These are phyloP conservation scores for Operophtera brumata DNA, from an alignment of 2,888 invertebrate genomes.

Conservation along the genomic window DNA sequence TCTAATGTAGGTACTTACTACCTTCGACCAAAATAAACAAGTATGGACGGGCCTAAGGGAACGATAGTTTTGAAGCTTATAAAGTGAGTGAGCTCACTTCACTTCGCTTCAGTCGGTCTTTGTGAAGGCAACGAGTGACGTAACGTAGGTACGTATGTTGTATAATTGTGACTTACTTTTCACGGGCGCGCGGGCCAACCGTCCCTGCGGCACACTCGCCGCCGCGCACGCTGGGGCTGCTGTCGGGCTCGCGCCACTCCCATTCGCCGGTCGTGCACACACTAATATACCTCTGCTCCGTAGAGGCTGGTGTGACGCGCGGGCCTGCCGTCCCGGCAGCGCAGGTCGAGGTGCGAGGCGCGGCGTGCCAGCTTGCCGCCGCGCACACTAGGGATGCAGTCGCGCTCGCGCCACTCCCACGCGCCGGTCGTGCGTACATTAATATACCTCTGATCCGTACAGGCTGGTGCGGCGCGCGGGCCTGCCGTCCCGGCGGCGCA, in stretches of 20 bases:
- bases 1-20: no score
- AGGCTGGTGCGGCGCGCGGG: constrained; percentile 54
- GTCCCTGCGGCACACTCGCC: constrained; percentile 61
- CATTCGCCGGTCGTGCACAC: constrained; percentile 57
- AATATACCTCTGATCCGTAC: constrained; percentile 66
- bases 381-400: constrained; percentile 67
- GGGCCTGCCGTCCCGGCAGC: constrained; percentile 44
- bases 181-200: no score
- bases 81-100: no score
- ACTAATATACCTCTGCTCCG: constrained; percentile 66
- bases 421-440: constrained; percentile 58
- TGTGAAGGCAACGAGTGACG: no score
- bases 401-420: constrained; percentile 72
- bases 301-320: constrained; percentile 58
- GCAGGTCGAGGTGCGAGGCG: constrained; percentile 70
- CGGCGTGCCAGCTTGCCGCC: constrained; percentile 59
- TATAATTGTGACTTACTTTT: no score
- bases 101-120: no score
- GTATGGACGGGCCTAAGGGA: no score
- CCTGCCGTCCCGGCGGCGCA: constrained; percentile 48
- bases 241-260: constrained; percentile 72
- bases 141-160: no score
- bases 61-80: no score
- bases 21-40: no score
- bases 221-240: constrained; percentile 58